These are phyloP conservation scores for Drosophila ironensis DNA, from an alignment of 1,140 invertebrate species.

Conservation along the genomic window DNA sequence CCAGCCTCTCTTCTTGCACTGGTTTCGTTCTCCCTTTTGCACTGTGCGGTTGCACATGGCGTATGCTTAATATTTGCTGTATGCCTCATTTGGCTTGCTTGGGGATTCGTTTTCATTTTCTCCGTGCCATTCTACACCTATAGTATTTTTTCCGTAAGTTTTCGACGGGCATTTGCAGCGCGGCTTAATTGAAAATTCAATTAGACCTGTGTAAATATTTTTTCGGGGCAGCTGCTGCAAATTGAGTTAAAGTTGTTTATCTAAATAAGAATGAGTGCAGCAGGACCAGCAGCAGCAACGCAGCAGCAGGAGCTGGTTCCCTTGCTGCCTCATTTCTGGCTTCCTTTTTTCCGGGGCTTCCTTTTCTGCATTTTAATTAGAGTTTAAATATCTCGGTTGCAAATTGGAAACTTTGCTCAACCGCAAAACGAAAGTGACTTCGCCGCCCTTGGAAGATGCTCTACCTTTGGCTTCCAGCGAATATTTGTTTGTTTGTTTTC, in stretches of 20 bases:
- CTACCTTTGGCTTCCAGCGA: background rate
- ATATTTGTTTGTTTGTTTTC: conserved; percentile 9
- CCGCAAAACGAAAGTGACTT: conserved; percentile 74
- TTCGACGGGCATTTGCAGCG: conserved; percentile 46
- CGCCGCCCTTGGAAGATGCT: conserved; percentile 45
- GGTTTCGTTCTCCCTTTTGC: conserved; percentile 4
- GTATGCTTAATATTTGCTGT: conserved; percentile 78
- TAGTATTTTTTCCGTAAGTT: background rate
- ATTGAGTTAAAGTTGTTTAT: conserved; percentile 77
- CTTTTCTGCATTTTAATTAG: conserved; percentile 74
- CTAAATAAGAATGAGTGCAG: conserved; percentile 70
- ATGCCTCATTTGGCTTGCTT: conserved; percentile 69
- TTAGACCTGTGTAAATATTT: conserved; percentile 80
- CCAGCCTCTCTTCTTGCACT: no score
- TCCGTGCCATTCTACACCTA: background rate
- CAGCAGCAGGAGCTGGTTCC: no score
- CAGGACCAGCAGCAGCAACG: no score
- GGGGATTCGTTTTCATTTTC: conserved; percentile 17
- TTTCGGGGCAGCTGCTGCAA: conserved; percentile 61
- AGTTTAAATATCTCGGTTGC: conserved; percentile 76
- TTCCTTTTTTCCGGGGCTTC: background rate
- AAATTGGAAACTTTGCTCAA: conserved; percentile 74
- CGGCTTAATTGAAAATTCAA: conserved; percentile 80
- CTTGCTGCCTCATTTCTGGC: background rate
- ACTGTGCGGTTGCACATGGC: conserved; percentile 67